These are phyloP conservation scores for Minunthozetes semirufus DNA, from an alignment of 2,888 invertebrate genomes.

Conservation along the genomic window DNA sequence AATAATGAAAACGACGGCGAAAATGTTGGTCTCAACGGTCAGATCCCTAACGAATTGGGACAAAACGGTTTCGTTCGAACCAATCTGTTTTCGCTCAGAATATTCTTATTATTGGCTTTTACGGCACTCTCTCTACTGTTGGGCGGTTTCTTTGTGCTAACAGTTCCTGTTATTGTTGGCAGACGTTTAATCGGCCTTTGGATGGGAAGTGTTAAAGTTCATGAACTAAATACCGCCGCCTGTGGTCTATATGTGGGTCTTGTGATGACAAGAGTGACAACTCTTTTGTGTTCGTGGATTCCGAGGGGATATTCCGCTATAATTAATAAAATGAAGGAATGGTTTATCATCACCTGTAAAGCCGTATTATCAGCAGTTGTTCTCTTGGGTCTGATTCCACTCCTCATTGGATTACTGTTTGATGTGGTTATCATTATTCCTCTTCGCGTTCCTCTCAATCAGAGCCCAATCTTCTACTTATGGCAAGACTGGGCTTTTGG, in stretches of 20 bases:
- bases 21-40: conserved; percentile 11
- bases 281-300: conserved; percentile 75
- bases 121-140: conserved; percentile 32
- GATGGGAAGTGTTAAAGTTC: conserved; percentile 66
- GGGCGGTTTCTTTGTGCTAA: conserved; percentile 39
- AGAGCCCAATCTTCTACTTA: conserved; percentile 63
- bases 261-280: conserved; percentile 74
- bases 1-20: conserved; percentile 14
- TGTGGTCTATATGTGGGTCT: conserved; percentile 92
- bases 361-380: conserved; percentile 62
- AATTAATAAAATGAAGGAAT: conserved; percentile 47
- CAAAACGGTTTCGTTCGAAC: conserved; percentile 21
- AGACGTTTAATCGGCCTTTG: conserved; percentile 79
- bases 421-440: conserved; percentile 84
- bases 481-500: conserved; percentile 91
- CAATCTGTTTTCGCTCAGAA: conserved; percentile 32
- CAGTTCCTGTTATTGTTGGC: conserved; percentile 56
- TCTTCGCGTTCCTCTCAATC: conserved; percentile 78
- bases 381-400: conserved; percentile 79
- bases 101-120: conserved; percentile 27
- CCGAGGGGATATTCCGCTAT: conserved; percentile 72
- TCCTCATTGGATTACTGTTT: conserved; percentile 72
- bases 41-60: conserved; percentile 11
- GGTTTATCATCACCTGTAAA: conserved; percentile 57
- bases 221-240: conserved; percentile 92